These are phyloP conservation scores for Eunapius fragilis DNA, from an alignment of 37 sponge, comb jelly and placozoan species.

Conservation along the genomic window DNA sequence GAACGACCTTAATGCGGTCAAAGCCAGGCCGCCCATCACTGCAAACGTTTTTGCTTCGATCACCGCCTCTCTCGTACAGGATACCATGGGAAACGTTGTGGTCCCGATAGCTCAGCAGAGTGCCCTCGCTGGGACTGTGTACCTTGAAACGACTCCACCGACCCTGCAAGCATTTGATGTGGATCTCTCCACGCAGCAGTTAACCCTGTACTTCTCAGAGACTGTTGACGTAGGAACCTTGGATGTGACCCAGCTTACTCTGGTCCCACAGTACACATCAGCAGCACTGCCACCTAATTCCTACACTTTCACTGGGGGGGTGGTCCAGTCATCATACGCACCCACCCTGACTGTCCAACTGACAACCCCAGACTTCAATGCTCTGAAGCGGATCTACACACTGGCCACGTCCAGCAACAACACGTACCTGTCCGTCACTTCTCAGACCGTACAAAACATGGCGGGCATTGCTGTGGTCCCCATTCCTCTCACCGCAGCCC, in stretches of 20 bases:
- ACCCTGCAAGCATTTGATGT: conserved; percentile 57
- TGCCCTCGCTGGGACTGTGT: conserved; percentile 28
- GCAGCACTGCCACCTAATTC: neutral
- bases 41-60: conserved; percentile 47
- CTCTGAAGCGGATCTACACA: conserved; percentile 55
- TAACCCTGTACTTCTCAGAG: conserved; percentile 80
- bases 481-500: conserved; percentile 19
- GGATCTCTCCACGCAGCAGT: conserved; percentile 54
- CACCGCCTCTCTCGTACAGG: conserved; percentile 35
- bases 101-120: conserved; percentile 10
- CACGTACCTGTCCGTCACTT: conserved; percentile 72
- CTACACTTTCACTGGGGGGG: conserved; percentile 75
- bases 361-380: conserved; percentile 71
- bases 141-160: conserved; percentile 58
- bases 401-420: conserved; percentile 58
- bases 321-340: conserved; percentile 16
- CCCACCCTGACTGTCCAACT: conserved; percentile 32
- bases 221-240: conserved; percentile 72
- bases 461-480: conserved; percentile 55
- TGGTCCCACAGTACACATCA: conserved; percentile 9
- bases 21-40: conserved; percentile 63
- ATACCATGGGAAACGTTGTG: conserved; percentile 65
- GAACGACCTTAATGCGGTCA: conserved; percentile 81
- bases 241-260: conserved; percentile 58
- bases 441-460: conserved; percentile 64